Evolutionary conservation across 2,113 vertebrate species (phyloP).

Genomic region (Cottus gobio): DNA sequence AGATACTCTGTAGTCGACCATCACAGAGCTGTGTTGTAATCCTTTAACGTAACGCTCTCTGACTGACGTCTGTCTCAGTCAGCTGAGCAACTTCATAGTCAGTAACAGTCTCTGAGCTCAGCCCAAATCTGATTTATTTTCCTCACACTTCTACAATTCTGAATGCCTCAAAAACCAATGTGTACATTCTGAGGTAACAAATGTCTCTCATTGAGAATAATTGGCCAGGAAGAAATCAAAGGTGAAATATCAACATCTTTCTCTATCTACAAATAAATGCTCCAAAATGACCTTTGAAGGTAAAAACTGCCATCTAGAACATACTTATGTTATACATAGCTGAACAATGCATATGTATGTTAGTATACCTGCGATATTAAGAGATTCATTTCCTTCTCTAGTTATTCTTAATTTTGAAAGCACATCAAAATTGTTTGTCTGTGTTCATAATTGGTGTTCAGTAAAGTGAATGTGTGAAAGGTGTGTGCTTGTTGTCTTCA

Average conservation of each 20-base stretch:
- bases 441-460: neutral
- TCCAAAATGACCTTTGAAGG: neutral
- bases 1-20: constrained; percentile 27
- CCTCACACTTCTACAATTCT: constrained; percentile 24
- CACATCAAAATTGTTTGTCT: neutral
- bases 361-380: neutral
- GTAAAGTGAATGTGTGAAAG: constrained; percentile 1
- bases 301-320: neutral
- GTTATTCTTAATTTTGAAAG: neutral
- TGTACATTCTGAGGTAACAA: constrained; percentile 38
- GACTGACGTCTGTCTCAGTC: constrained; percentile 46
- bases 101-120: constrained; percentile 37
- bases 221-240: constrained; percentile 26
- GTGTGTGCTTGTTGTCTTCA: neutral
- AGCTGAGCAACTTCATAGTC: constrained; percentile 33
- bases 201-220: constrained; percentile 34
- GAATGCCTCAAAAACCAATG: constrained; percentile 42
- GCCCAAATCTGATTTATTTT: constrained; percentile 54
- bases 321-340: neutral
- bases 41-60: constrained; percentile 46
- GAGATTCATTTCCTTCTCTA: neutral
- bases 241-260: constrained; percentile 4
- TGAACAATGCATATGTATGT: neutral
- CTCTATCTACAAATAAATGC: constrained; percentile 22
- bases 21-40: constrained; percentile 60